Evolutionary conservation across 2,113 vertebrate species (phyloP).

Genomic region (zebrafish (Danio rerio)): GRCz12tu NC_133199.1:27066501-27067000

Average conservation of each 20-base stretch:
- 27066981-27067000: neutral
- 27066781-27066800: conserved; percentile 49
- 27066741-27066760: conserved; percentile 59
- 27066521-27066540: conserved; percentile 13
- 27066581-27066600: neutral
- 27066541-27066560: conserved; percentile 24
- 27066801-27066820: conserved; percentile 30
- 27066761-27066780: conserved; percentile 60
- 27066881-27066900: neutral
- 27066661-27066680: conserved; percentile 59
- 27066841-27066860: neutral
- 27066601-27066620: neutral
- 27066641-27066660: conserved; percentile 50
- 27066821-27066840: conserved; percentile 35
- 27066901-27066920: neutral
- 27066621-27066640: conserved; percentile 47
- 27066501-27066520: neutral
- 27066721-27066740: conserved; percentile 58
- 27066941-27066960: conserved; percentile 2
- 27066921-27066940: conserved; percentile 15
- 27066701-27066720: conserved; percentile 60
- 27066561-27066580: conserved; percentile 40
- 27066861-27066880: conserved; percentile 20
- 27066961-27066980: neutral
- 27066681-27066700: conserved; percentile 66